Base-by-base conservation (phyloP, 2,888 invertebrate species). In the Drosophila limbata region DNA sequence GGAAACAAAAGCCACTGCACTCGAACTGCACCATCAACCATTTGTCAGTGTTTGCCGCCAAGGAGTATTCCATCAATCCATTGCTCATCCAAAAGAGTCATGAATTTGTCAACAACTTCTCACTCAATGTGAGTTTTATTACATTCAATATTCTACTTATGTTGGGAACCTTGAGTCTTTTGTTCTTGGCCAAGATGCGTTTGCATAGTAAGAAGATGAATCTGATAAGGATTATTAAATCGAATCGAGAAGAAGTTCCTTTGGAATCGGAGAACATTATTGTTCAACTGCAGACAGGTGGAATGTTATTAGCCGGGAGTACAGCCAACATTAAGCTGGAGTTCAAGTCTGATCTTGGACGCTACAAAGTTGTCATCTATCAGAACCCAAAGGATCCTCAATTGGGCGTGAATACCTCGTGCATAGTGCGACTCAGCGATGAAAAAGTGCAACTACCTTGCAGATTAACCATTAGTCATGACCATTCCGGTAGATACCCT, bases 371-470 rank as follows among this genome's bases (percentile, higher is more conserved):
- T 0, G 3, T 71, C 4, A 63, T 77, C 31, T 68, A 50, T 42
- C 77, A 77, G 45, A 65, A 77, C 31, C 77, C 77, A 3, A 42
- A 55, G 0, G 13, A 62, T 11, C 77, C 77, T 2, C 45, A 63
- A 8, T 50, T 77, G 3, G 1, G 0, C 10, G 5, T 42, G 19
- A 77, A 60, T 28, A 50, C 64, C 3, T 65, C 78, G 0, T 60
- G 77, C 42, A 3, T 63, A 51, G 1, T 77, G 8, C 59, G 68
- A 6, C 17, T 77, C 1, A 77, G 71, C 40, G 53, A 63, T 33
- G 15, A 40, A 1, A 60, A n/a, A 44, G 52, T 77, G 6, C 56
- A 61, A 11, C 15, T 77, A n/a, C 77, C 77, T 8, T 77, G 78
- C 17, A 48, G 28, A n/a, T 1, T 77, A 17, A 64, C 55, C 8